Base-by-base conservation (phyloP, 2,888 invertebrate species). In the Drosophila yooni region DNA sequence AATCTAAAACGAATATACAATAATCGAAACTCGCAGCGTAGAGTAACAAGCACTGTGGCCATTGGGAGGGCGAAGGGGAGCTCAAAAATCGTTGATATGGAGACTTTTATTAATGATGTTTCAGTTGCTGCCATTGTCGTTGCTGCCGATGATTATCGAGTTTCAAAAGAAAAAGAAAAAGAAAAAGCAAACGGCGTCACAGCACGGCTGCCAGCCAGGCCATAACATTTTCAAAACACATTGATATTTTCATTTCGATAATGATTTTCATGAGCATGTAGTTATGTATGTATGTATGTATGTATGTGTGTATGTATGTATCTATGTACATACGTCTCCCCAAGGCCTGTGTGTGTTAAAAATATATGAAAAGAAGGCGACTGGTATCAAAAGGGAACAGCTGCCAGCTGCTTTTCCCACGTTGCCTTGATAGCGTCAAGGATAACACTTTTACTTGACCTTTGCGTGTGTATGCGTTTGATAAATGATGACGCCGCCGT, bases 371-470 rank as follows among this genome's bases (percentile, higher is more conserved):
- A 62, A 43, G 68, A 53, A 58, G 54, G 36, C 58, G 74, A 7
- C 36, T 61, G 69, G 72, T 72, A 63, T 77, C 72, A 64, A 76
- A 69, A 34, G 25, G 80, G 64, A 86, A 86, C 82, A 86, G 81
- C 83, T 80, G 83, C 51, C 82, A 74, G 84, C 67, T 81, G 81
- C 62, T 70, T 52, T 54, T 48, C 60, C 80, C 63, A 67, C 62
- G 79, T 70, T 72, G 77, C 80, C 85, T 71, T 82, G 85, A 83
- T 82, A 71, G 65, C 82, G 73, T 40, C 88, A 83, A 88, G 88
- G 83, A 83, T 85, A 88, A 85, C 83, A 84, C 79, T 83, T 88
- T 88, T 76, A 76, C 74, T 88, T 83, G 83, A 83, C 83, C 83
- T 80, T 82, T 85, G 63, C 74, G 60, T 54, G 63, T 36, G 85